Evolutionary conservation across 2,888 invertebrate species (phyloP).

Genomic region (Clepsis dumicolana): DNA sequence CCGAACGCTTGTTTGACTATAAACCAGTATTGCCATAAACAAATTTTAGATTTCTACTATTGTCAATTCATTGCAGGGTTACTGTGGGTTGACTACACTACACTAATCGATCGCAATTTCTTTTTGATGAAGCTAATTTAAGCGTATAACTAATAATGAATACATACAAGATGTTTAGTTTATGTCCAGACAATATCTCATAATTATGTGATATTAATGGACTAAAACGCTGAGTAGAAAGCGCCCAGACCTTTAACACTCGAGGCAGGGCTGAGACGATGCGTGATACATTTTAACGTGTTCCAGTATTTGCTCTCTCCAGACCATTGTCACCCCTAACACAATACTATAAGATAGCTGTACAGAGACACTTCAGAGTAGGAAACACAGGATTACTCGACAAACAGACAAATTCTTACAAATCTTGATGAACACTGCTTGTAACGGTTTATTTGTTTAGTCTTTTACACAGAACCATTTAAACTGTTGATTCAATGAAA

Average conservation of each 20-base stretch:
- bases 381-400: constrained; percentile 23
- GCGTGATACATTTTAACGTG: constrained; percentile 47
- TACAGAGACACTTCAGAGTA: constrained; percentile 14
- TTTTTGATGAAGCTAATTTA: no score
- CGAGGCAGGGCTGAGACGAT: constrained; percentile 33
- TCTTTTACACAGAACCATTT: constrained; percentile 9
- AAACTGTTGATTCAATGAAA: neutral
- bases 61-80: no score
- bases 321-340: constrained; percentile 21
- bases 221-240: neutral
- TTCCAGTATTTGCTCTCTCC: neutral
- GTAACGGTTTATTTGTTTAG: constrained; percentile 21
- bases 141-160: no score
- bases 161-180: neutral
- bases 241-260: neutral
- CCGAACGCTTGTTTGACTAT: no score
- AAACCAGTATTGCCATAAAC: no score
- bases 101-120: no score
- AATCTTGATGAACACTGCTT: constrained; percentile 27
- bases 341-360: neutral
- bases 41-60: no score
- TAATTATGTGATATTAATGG: neutral
- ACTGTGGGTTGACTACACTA: no score
- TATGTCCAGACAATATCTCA: neutral
- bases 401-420: constrained; percentile 38